These are phyloP conservation scores for Ophiodon elongatus DNA, from an alignment of 2,113 vertebrate genomes.

Conservation along the genomic window DNA sequence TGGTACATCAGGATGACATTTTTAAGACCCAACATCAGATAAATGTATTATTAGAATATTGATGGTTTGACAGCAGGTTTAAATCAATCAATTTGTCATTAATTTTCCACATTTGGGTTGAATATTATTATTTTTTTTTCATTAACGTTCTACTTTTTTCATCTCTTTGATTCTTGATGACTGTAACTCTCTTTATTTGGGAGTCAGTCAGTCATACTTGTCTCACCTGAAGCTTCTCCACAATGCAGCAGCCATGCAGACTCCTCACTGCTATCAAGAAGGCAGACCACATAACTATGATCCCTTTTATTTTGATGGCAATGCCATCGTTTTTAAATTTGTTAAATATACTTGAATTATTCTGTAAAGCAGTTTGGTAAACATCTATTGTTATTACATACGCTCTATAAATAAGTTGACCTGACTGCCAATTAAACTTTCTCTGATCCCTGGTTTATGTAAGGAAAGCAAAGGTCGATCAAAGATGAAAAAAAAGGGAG, in stretches of 20 bases:
- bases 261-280: neutral
- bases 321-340: neutral
- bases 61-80: neutral
- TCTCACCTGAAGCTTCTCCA: neutral
- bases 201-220: neutral
- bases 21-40: neutral
- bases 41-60: neutral
- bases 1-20: neutral
- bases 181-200: neutral
- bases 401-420: conserved; percentile 3
- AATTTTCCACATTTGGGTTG: neutral
- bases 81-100: neutral
- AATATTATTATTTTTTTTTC: neutral
- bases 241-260: neutral
- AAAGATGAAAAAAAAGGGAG: no score
- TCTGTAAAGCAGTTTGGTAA: neutral
- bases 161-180: neutral
- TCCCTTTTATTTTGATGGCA: neutral
- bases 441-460: conserved; percentile 15
- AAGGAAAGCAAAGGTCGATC: neutral
- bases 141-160: neutral
- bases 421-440: conserved; percentile 14
- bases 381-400: neutral
- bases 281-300: neutral
- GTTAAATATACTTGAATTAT: neutral